Conservation (phyloP, 2,113 vertebrate genomes). For the Mobula hypostoma region DNA sequence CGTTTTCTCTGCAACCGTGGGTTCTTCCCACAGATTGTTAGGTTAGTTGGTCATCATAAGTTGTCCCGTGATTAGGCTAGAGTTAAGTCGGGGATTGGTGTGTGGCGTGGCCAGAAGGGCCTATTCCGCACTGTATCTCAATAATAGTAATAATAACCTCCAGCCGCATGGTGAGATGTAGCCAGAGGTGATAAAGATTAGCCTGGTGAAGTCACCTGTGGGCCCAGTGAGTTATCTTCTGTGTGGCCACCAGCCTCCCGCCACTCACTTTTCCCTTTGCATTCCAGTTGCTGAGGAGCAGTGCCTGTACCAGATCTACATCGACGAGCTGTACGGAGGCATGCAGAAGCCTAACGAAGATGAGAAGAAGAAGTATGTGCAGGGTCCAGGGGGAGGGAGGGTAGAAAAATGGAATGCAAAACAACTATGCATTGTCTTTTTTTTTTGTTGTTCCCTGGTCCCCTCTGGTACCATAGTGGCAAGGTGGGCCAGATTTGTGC, state of each 20-base stretch:
- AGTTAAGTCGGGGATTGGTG: too few relatives aligned
- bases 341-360: conserved; percentile 86
- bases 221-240: not conserved
- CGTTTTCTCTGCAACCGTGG: too few relatives aligned
- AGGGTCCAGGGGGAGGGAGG: not conserved
- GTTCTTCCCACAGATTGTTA: too few relatives aligned
- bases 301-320: conserved; percentile 92
- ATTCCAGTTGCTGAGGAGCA: conserved; percentile 87
- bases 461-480: not conserved
- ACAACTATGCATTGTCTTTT: not conserved
- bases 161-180: too few relatives aligned
- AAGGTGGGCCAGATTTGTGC: not conserved
- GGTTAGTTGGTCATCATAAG: too few relatives aligned
- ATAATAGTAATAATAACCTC: too few relatives aligned
- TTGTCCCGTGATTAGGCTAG: too few relatives aligned
- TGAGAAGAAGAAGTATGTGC: conserved; percentile 85
- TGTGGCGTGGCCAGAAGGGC: too few relatives aligned
- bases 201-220: too few relatives aligned
- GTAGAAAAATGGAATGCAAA: not conserved
- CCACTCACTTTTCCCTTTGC: not conserved
- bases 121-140: too few relatives aligned
- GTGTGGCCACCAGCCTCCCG: not conserved
- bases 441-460: not conserved
- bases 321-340: conserved; percentile 87
- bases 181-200: too few relatives aligned